phyloP scores from a whole-genome alignment of 2,888 invertebrate species.

The Lasioglossum calceatum region DNA sequence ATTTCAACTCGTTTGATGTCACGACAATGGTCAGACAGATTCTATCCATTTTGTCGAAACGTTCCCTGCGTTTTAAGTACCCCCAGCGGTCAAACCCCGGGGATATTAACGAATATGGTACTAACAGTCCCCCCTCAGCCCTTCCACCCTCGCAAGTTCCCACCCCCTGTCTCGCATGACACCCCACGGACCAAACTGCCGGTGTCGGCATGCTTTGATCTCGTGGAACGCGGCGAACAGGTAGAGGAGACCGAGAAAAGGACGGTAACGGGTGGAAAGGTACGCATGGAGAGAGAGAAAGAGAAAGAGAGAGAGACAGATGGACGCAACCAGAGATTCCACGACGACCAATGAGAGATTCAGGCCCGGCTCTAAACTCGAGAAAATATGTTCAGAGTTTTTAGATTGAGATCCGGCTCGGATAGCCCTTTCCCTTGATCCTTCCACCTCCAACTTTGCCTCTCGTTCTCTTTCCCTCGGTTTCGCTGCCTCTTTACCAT shows the following conservation, averaged over 20 bases:
- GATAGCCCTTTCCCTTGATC: conserved; percentile 64
- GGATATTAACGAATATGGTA: conserved; percentile 79
- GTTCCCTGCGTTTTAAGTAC: conserved; percentile 57
- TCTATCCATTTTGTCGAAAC: not conserved
- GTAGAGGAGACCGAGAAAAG: conserved; percentile 73
- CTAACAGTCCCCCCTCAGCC: conserved; percentile 54
- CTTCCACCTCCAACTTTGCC: conserved; percentile 7
- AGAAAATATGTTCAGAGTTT: conserved; percentile 77
- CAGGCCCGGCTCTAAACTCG: conserved; percentile 75
- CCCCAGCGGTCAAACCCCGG: conserved; percentile 76
- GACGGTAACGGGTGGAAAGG: conserved; percentile 55
- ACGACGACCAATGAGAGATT: conserved; percentile 69
- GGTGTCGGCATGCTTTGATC: conserved; percentile 79
- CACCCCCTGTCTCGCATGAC: conserved; percentile 78
- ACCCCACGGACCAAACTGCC: conserved; percentile 80
- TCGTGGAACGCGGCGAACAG: conserved; percentile 77
- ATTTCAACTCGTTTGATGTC: not conserved
- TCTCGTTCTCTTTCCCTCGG: not conserved
- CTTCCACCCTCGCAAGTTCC: conserved; percentile 44
- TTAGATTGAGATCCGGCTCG: conserved; percentile 72
- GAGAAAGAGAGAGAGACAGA: conserved; percentile 51
- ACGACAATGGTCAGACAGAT: not conserved
- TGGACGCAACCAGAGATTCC: conserved; percentile 65
- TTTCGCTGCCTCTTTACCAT: conserved; percentile 25
- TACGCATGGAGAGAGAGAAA: conserved; percentile 10